Percentiles rank a stretch among this genome's conserved stretches.
phyloP scores from a whole-genome alignment of 1,140 invertebrate species.

The Camponotus vicinus region DNA sequence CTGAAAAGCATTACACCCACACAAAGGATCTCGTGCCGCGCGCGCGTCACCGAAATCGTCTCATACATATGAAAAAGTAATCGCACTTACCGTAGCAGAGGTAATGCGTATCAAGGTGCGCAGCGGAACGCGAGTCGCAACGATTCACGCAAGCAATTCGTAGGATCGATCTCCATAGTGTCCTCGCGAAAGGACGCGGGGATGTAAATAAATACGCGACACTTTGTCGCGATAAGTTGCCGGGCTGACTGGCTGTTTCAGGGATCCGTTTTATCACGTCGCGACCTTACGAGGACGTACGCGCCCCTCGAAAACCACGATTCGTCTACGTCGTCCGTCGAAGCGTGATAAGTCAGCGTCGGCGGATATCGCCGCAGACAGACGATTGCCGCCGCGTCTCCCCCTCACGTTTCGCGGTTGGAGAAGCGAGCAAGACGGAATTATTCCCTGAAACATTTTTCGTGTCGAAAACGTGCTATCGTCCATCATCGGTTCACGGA shows the following conservation, averaged over 20 bases:
- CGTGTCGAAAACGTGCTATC: not conserved
- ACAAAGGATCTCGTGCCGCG: not conserved
- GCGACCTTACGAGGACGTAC: constrained; percentile 19
- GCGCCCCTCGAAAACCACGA: constrained; percentile 8
- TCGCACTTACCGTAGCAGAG: not conserved
- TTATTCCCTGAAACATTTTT: constrained; percentile 48
- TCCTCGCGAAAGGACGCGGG: not conserved
- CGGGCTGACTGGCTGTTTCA: constrained; percentile 55
- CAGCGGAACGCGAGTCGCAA: constrained; percentile 1
- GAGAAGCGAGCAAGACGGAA: constrained; percentile 16
- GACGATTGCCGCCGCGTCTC: constrained; percentile 37
- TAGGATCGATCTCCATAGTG: not conserved
- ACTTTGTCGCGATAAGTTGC: constrained; percentile 52
- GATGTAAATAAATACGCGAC: constrained; percentile 51
- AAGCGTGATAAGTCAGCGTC: constrained; percentile 66
- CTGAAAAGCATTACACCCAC: not conserved
- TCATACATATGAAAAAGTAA: constrained; percentile 26
- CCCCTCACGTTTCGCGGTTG: constrained; percentile 24
- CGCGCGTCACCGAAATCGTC: not conserved
- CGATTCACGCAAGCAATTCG: constrained; percentile 1
- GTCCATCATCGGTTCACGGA: not conserved
- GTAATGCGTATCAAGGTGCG: not conserved
- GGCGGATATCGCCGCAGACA: constrained; percentile 65
- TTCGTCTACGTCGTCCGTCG: constrained; percentile 63
- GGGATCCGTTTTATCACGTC: constrained; percentile 61